Conservation (phyloP, 2,113 vertebrate species). For the Tiliqua scincoides region DNA sequence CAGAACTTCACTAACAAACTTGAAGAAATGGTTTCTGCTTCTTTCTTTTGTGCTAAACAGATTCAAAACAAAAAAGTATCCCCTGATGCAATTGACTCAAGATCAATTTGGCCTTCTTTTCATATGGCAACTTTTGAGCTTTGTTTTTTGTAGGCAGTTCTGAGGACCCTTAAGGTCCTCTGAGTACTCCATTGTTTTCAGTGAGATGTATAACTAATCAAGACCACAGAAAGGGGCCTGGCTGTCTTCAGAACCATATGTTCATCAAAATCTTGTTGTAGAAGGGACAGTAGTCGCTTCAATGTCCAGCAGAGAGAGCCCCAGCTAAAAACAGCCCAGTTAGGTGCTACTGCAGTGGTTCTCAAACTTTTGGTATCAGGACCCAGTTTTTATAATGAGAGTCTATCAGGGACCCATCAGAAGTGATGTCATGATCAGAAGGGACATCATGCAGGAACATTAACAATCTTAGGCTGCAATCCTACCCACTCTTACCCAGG, state of each 20-base stretch:
- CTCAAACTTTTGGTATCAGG: too few species aligned
- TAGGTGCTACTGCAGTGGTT: neutral
- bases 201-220: neutral
- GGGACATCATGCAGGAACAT: too few species aligned
- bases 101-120: too few species aligned
- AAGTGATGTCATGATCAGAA: too few species aligned
- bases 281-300: neutral
- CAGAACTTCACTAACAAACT: neutral
- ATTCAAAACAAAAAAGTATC: too few species aligned
- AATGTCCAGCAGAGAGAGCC: neutral
- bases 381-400: too few species aligned
- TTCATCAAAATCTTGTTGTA: neutral
- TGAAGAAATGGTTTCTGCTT: rapidly evolving
- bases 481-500: too few species aligned
- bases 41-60: neutral
- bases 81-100: neutral
- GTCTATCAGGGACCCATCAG: too few species aligned
- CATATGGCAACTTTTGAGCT: too few species aligned
- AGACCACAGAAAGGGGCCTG: neutral
- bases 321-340: neutral
- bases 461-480: too few species aligned
- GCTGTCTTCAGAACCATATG: neutral
- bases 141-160: too few species aligned
- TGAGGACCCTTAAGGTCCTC: neutral
- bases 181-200: neutral